Percentiles rank a stretch among this genome's conserved stretches.
These are phyloP conservation scores for Apotomis betuletana DNA, from an alignment of 2,888 invertebrate genomes.

Conservation along the genomic window DNA sequence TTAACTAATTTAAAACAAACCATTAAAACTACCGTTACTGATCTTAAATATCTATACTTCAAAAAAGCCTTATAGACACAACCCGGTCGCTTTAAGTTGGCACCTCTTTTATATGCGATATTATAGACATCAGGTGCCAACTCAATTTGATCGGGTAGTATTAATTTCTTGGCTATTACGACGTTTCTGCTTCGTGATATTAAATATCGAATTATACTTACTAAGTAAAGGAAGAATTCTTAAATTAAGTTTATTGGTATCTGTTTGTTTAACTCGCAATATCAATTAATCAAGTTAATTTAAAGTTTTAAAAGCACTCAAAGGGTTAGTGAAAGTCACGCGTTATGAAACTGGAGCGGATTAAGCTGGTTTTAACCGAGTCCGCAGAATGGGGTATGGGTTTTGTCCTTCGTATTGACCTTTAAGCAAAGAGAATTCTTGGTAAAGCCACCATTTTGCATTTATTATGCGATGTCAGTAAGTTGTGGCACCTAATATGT, in stretches of 20 bases:
- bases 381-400: background rate
- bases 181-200: background rate
- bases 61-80: background rate
- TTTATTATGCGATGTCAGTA: too few species aligned
- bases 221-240: constrained; percentile 15
- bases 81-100: too few species aligned
- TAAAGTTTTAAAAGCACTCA: constrained; percentile 5
- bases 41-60: background rate
- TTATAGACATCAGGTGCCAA: too few species aligned
- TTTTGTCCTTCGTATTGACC: background rate
- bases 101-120: too few species aligned
- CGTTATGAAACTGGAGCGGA: constrained; percentile 8
- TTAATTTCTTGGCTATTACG: background rate
- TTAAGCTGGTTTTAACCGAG: background rate
- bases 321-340: constrained; percentile 22
- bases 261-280: constrained; percentile 22
- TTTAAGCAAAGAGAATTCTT: background rate
- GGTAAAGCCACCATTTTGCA: too few species aligned
- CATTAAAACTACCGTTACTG: constrained; percentile 23
- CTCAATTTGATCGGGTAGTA: background rate
- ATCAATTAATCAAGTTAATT: constrained; percentile 28
- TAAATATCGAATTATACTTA: background rate
- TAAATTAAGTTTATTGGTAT: constrained; percentile 28
- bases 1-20: constrained; percentile 33
- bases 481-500: too few species aligned